Evolutionary conservation across 2,797 vertebrate species (phyloP), one percentile per base, ranked within the genome.

Genomic region (Poeciliopsis gracilis): DNA sequence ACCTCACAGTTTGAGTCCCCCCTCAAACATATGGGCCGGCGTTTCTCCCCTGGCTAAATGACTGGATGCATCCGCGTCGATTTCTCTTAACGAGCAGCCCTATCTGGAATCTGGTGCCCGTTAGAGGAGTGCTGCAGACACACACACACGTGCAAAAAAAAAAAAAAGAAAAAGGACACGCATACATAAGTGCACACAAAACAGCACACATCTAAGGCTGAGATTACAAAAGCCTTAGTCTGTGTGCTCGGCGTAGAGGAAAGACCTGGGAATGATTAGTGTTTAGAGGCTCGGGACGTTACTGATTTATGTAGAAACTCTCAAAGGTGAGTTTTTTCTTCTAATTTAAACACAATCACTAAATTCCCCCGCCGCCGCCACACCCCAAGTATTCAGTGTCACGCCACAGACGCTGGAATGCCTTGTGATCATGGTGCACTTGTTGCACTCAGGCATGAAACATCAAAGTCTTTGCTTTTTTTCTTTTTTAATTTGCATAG

Each of bases 91-190:
- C 90, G 92, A 95, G 94, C 92, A 93, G 92, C 89, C 88, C 93
- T 95, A 95, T 95, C 93, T 94, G 92, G 90, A 95, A 95, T 95
- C 94, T 95, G 95, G 94, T 95, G 93, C 95, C 93, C 92, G 94
- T 95, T 95, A 95, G 66, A 69, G 89, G 92, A 94, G 92, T 73
- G 87, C 92, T 81, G 91, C 83, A 84, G 92, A 92, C 82, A 72
- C 83, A 80, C 89, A 78, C 76, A 83, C 74, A 59, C 55, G n/a
- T 30, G n/a, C n/a, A 51, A 51, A 51, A 51, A 51, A 51, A 23
- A 49, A 47, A 47, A 6, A 47, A 74, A 84, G 79, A 7, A 51
- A 1, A 81, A 80, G 46, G 45, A 82, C 77, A 84, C 77, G 57
- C 80, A 84, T 84, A 79, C 75, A 74, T 66, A 81, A 61, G 81